Conservation (phyloP, 1,140 invertebrate genomes). For the Apis dorsata region DNA sequence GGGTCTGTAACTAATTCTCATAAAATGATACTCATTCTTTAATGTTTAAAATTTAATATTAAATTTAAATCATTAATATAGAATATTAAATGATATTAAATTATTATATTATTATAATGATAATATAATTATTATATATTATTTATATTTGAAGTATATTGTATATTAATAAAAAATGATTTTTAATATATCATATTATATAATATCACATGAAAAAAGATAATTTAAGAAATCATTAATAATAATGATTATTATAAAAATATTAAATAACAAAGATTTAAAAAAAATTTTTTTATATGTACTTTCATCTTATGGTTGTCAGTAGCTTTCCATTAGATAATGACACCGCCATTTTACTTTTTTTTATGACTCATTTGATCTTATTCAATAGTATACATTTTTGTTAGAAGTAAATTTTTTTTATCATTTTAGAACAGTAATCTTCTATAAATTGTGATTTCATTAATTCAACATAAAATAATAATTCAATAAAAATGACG, state of each 20-base stretch:
- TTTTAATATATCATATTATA: too few species aligned
- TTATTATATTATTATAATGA: too few species aligned
- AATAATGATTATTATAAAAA: not conserved
- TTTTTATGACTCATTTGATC: not conserved
- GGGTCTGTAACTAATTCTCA: slow-evolving; percentile 69
- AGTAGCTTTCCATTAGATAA: slow-evolving; percentile 23
- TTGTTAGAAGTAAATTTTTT: not conserved
- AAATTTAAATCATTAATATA: not conserved
- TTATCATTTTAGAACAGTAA: not conserved
- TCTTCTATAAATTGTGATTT: not conserved
- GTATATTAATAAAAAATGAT: not conserved
- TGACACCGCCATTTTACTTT: not conserved
- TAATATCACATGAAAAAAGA: too few species aligned
- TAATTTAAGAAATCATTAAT: not conserved
- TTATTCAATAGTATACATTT: not conserved
- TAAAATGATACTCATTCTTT: not conserved
- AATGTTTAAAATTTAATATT: not conserved
- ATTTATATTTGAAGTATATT: not conserved
- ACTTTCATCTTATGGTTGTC: slow-evolving; percentile 5
- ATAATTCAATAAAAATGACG: slow-evolving; percentile 13
- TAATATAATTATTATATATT: too few species aligned
- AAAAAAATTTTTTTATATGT: not conserved
- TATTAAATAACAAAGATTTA: not conserved
- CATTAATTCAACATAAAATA: not conserved
- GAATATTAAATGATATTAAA: not conserved